Base-by-base conservation (phyloP, 2,888 invertebrate genomes). In the Rhamnusium bicolor region DNA sequence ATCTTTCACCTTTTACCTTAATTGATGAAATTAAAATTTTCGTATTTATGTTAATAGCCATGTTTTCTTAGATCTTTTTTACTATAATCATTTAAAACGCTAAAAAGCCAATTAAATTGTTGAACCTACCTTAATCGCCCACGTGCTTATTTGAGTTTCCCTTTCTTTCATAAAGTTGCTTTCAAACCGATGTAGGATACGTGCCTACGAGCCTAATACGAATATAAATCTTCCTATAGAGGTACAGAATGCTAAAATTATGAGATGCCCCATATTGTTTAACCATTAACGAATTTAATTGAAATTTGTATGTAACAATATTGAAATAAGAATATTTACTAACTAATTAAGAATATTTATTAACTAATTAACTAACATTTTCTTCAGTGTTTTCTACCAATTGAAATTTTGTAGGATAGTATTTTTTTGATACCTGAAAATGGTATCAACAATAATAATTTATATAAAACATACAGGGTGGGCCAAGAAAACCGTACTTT, bases 81-180 rank as follows among this genome's bases (percentile, higher is more conserved):
- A 58, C 18, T 53, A 40, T 58, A 53, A 51, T 27, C 49, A 53
- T 29, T 53, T 53, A 65, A 49, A 19, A 18, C 29, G 12, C 16
- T 10, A 65, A 49, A 24, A 19, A 32, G 65, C 32, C 65, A 65
- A 65, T 65, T 65, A 65, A 65, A 53, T 65, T 53, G 53, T 53
- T 65, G 53, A 65, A 65, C 29, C 65, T 32, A 8, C 65, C 21
- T 65, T 65, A 65, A 65, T 65, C 65, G 53, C 53, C 51, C 65
- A 65, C 65, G 65, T 65, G 53, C 51, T 53, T 65, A 47, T 65
- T 65, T 65, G 53, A 65, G 32, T 65, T 65, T 65, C 51, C 27
- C 53, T 53, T 65, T 65, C 27, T 65, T 65, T 53, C 32, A 53
- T 65, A 65, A 49, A 65, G 53, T 32, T 53, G 53, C 65, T 53